These are phyloP conservation scores for Speoplatyrhinus poulsoni DNA, from an alignment of 2,113 vertebrate genomes.

Conservation along the genomic window DNA sequence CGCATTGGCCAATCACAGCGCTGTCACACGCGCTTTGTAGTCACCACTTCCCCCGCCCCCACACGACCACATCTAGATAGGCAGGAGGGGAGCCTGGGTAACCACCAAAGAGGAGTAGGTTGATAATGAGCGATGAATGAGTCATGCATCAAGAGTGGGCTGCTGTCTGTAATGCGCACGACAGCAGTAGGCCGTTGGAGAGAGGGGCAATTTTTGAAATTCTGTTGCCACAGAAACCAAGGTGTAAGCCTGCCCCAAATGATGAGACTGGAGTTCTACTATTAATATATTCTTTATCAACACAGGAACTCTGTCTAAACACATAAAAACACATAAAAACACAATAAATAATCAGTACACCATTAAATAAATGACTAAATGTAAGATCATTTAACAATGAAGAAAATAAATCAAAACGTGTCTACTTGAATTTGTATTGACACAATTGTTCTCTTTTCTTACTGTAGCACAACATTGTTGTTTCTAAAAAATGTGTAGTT, in stretches of 20 bases:
- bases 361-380: background rate
- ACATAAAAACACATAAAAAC: too few species aligned
- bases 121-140: slow-evolving; percentile 79
- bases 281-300: background rate
- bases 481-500: background rate
- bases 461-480: too few species aligned
- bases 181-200: slow-evolving; percentile 61
- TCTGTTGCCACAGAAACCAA: slow-evolving; percentile 62
- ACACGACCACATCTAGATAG: slow-evolving; percentile 38
- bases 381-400: background rate
- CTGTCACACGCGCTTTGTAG: slow-evolving; percentile 68
- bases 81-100: slow-evolving; percentile 63
- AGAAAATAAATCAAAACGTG: background rate
- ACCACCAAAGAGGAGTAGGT: slow-evolving; percentile 67
- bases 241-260: slow-evolving; percentile 20
- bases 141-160: slow-evolving; percentile 72
- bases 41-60: slow-evolving; percentile 65
- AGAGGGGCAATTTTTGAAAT: slow-evolving; percentile 65
- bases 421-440: too few species aligned
- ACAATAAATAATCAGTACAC: background rate
- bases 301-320: background rate
- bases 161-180: slow-evolving; percentile 47
- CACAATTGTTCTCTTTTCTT: too few species aligned
- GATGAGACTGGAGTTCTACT: slow-evolving; percentile 18
- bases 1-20: slow-evolving; percentile 82